A percentile compares a stretch with the other conserved stretches of the same genome.
These are phyloP conservation scores for Paracyclopina nana DNA, from an alignment of 1,140 invertebrate species.

Conservation along the genomic window DNA sequence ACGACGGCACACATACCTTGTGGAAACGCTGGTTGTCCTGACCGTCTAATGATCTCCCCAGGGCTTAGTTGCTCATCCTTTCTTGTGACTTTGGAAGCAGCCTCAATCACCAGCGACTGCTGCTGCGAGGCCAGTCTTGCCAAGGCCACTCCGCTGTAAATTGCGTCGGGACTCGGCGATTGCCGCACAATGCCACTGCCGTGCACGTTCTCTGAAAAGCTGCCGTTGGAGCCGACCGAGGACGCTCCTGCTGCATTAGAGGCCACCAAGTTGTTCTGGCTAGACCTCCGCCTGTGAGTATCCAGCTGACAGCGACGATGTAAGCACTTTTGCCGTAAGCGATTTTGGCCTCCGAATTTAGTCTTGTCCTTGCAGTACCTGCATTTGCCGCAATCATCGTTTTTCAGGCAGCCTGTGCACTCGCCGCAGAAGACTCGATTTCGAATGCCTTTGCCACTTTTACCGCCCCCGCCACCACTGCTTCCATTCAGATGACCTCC, in stretches of 20 bases:
- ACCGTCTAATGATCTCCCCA: too few species aligned
- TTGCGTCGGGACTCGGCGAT: background rate
- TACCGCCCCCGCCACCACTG: too few species aligned
- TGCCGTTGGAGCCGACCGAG: background rate
- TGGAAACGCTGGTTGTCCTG: background rate
- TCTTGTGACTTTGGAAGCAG: too few species aligned
- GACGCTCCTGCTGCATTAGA: background rate
- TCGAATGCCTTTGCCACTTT: constrained; percentile 16
- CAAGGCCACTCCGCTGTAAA: constrained; percentile 15
- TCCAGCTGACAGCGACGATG: constrained; percentile 20
- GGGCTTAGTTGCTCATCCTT: too few species aligned
- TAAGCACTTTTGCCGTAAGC: constrained; percentile 21
- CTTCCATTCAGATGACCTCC: too few species aligned
- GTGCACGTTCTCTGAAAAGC: background rate
- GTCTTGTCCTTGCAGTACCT: constrained; percentile 21
- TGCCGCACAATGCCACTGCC: background rate
- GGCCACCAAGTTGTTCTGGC: background rate
- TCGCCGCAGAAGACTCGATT: constrained; percentile 21
- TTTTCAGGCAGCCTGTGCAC: constrained; percentile 21
- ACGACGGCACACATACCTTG: background rate
- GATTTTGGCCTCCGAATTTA: constrained; percentile 22
- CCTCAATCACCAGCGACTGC: background rate
- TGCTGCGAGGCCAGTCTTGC: constrained; percentile 1
- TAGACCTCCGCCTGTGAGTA: constrained; percentile 5
- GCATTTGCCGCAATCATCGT: constrained; percentile 21